These are phyloP conservation scores for Nomada goodeniana DNA, from an alignment of 2,888 invertebrate species.

Conservation along the genomic window DNA sequence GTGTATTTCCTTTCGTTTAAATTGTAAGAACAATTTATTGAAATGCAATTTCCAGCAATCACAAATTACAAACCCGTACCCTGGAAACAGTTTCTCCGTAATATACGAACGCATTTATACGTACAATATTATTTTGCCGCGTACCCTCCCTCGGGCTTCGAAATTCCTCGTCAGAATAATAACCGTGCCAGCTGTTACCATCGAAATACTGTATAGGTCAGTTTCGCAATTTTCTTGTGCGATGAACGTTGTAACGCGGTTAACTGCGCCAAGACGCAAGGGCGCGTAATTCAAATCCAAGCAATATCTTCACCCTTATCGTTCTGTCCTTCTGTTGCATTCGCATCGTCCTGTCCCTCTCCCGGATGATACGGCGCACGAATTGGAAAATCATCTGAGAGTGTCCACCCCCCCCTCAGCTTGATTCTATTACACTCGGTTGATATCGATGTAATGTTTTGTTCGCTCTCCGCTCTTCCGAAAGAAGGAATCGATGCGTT, in stretches of 20 bases:
- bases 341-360: not conserved
- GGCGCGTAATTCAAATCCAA: slow-evolving; percentile 15
- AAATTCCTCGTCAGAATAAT: not conserved
- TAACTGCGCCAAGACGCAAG: not conserved
- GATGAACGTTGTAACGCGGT: not conserved
- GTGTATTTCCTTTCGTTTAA: no score
- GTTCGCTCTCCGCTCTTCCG: slow-evolving; percentile 44
- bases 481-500: slow-evolving; percentile 66
- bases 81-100: no score
- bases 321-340: not conserved
- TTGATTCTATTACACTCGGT: slow-evolving; percentile 44
- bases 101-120: no score
- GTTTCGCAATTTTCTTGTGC: slow-evolving; percentile 10
- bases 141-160: not conserved
- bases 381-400: slow-evolving; percentile 14
- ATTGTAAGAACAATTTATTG: no score
- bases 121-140: no score
- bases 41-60: no score
- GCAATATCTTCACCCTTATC: not conserved
- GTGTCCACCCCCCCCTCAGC: not conserved
- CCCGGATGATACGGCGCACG: not conserved
- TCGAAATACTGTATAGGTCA: slow-evolving; percentile 5
- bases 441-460: slow-evolving; percentile 49
- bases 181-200: not conserved
- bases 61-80: no score